Percentiles rank a stretch among this genome's conserved stretches.
phyloP scores from a whole-genome alignment of 2,797 vertebrate species.

The Chelidonichthys spinosus region DNA sequence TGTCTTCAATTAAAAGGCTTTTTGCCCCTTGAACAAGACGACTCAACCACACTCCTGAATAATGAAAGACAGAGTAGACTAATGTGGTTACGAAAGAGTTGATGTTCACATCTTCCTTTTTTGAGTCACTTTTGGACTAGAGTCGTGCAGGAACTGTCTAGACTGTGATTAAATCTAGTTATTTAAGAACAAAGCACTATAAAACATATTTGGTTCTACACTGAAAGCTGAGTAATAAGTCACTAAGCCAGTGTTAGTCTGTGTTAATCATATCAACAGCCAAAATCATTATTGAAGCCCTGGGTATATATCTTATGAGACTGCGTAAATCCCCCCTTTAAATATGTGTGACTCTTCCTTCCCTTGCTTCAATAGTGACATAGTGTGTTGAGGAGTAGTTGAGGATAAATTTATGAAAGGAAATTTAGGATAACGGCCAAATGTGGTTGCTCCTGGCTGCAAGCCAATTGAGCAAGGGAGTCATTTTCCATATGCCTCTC shows the following conservation, averaged over 20 bases:
- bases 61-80: conserved; percentile 30
- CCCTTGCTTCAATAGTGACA: neutral
- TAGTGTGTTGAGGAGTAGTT: conserved; percentile 3
- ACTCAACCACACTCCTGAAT: conserved; percentile 34
- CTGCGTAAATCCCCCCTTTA: neutral
- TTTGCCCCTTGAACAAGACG: conserved; percentile 28
- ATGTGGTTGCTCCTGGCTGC: conserved; percentile 22
- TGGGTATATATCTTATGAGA: neutral
- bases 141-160: conserved; percentile 1
- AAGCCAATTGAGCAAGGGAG: conserved; percentile 11
- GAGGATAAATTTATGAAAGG: conserved; percentile 3
- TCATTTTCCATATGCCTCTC: conserved; percentile 23
- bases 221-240: neutral
- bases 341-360: neutral
- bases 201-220: neutral
- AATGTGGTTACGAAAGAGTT: conserved; percentile 24
- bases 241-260: neutral
- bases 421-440: conserved; percentile 1
- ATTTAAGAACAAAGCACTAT: neutral
- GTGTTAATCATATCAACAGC: neutral
- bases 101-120: conserved; percentile 13
- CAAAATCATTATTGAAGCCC: neutral
- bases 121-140: conserved; percentile 12
- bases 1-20: conserved; percentile 43
- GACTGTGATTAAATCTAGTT: conserved; percentile 10